Base-by-base conservation (phyloP, 1,140 invertebrate genomes). In the Pseudomyrmex pallidus region DNA sequence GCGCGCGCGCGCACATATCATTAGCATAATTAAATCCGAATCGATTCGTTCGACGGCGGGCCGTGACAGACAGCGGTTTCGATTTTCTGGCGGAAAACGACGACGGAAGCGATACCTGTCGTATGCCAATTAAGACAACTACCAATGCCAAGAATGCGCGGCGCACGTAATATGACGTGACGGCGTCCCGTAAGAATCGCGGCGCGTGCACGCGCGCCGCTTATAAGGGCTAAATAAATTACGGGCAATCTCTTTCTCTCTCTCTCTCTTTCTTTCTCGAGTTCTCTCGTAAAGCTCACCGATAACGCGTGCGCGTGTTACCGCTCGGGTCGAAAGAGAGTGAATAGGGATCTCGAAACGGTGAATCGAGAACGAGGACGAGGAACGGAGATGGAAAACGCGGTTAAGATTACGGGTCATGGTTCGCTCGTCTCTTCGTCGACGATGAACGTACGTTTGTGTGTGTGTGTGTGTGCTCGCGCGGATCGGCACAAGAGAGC, bases 121-220 rank as follows among this genome's bases (percentile, higher is more conserved):
- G 54, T 59, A 80, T n/a, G 44, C 20, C 76, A 72, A 80, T 80
- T 80, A 80, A 35, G 56, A 80, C 67, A 20, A 64, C 64, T 52
- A 48, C 44, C 76, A 70, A 72, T 80, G 76, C 66, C 66, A 72
- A 50, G 76, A 80, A 59, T 70, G 56, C 59, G 12, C 59, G 13
- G n/a, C 7, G 48, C 85, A 87, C 85, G 86, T 87, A 76, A 87
- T 54, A 70, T 87, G 44, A 87, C 86, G 85, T 87, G 86, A 84
- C 74, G 35, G 15, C n/a, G 52, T 44, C 61, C 82, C 63, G 59
- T 87, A 87, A 87, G 76, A 84, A 70, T 48, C 13, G 35, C 17
- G 35, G 20, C 57, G 68, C 82, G 57, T 52, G 61, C 78, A 86
- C 44, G 17, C 62, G 54, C 22, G n/a, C 46, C 25, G 57, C 20